Evolutionary conservation across 2,797 vertebrate genomes (phyloP).

Genomic region (Danio choprae): DNA sequence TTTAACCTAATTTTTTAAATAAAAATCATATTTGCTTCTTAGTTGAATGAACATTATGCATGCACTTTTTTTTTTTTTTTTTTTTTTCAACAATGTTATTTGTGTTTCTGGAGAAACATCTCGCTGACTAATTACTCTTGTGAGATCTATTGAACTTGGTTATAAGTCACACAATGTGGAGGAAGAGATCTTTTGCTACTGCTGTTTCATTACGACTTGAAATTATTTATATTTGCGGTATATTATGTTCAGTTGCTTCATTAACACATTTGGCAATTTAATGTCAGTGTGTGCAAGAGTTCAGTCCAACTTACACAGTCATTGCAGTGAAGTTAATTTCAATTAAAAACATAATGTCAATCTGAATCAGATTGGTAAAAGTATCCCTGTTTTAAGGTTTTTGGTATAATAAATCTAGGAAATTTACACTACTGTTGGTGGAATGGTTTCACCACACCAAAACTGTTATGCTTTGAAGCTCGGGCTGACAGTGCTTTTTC

Average conservation of each 20-base stretch:
- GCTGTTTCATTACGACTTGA: neutral
- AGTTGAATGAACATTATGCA: no score
- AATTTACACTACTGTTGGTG: neutral
- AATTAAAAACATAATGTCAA: no score
- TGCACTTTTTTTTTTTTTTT: no score
- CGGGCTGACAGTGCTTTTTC: neutral
- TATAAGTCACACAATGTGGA: neutral
- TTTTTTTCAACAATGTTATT: no score
- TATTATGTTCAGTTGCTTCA: no score
- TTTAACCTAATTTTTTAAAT: no score
- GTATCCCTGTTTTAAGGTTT: neutral
- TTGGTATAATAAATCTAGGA: neutral
- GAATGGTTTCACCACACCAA: neutral
- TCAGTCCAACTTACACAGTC: neutral
- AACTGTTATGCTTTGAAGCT: neutral
- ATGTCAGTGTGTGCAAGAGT: neutral
- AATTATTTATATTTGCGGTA: neutral
- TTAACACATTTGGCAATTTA: neutral
- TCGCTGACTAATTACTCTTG: no score
- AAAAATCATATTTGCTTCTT: no score
- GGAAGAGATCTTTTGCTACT: neutral
- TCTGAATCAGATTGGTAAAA: no score
- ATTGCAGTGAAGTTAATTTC: no score
- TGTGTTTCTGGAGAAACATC: no score
- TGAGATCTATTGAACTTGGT: no score